Evolutionary conservation across 2,113 vertebrate genomes (phyloP).

Genomic region (Tetrao urogallus): DNA sequence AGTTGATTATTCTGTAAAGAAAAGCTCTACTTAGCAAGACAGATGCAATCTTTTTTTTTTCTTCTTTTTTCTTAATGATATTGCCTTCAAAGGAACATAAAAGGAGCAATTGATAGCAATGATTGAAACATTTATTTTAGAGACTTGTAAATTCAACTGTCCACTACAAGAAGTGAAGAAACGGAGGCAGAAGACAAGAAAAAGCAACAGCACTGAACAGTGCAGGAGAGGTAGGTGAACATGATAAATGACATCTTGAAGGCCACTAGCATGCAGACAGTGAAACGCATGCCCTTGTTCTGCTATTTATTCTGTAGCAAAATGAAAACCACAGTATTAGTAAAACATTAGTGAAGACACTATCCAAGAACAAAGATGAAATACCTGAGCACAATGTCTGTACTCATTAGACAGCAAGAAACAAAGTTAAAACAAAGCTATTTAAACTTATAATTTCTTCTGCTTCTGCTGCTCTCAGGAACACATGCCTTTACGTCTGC

Average conservation of each 20-base stretch:
- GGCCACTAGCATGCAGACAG: not conserved
- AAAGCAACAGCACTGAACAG: not conserved
- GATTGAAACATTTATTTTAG: constrained; percentile 41
- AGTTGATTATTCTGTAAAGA: constrained; percentile 38
- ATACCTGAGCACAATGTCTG: not conserved
- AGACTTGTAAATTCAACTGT: constrained; percentile 19
- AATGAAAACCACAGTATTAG: not conserved
- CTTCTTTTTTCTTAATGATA: constrained; percentile 7
- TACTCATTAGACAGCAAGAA: not conserved
- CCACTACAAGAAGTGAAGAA: constrained; percentile 25
- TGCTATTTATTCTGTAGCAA: not conserved
- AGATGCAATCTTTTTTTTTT: constrained; percentile 41
- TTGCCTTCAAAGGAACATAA: constrained; percentile 46
- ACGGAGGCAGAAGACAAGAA: not conserved
- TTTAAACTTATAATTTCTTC: not conserved
- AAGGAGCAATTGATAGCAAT: constrained; percentile 40
- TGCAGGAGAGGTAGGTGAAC: not conserved
- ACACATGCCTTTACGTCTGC: fast-evolving
- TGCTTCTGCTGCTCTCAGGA: not conserved
- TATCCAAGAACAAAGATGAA: not conserved
- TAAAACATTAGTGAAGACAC: not conserved
- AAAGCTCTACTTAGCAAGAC: constrained; percentile 49
- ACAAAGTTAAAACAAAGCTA: not conserved
- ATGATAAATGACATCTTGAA: not conserved
- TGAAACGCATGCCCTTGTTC: not conserved